These are phyloP conservation scores for Cenopis cana DNA, from an alignment of 2,888 invertebrate species.

Conservation along the genomic window DNA sequence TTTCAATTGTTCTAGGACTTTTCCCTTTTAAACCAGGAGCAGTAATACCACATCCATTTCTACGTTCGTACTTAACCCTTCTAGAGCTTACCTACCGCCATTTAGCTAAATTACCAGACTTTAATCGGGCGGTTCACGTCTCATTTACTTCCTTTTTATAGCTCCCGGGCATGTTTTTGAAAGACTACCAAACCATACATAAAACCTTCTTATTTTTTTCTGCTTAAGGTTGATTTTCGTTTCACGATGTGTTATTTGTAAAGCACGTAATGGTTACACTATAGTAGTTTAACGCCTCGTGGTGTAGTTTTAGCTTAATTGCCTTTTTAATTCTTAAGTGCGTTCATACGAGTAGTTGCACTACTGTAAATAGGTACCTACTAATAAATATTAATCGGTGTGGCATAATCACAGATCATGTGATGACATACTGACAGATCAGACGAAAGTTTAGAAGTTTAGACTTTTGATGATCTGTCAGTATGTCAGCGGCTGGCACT, in stretches of 20 bases:
- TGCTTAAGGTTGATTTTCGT: conserved; percentile 19
- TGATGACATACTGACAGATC: too few relatives aligned
- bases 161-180: conserved; percentile 56
- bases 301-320: conserved; percentile 37
- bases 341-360: neutral
- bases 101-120: conserved; percentile 70
- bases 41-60: conserved; percentile 48
- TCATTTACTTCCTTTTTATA: conserved; percentile 72
- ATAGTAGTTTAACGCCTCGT: conserved; percentile 14
- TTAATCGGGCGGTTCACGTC: conserved; percentile 73
- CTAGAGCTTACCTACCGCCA: conserved; percentile 56
- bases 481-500: too few relatives aligned
- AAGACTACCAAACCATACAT: conserved; percentile 22
- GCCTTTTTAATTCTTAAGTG: conserved; percentile 26
- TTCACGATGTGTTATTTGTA: conserved; percentile 23
- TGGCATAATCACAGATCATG: neutral
- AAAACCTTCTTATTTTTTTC: conserved; percentile 5
- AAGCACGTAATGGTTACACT: conserved; percentile 34
- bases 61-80: conserved; percentile 49
- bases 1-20: neutral
- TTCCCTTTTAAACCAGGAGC: conserved; percentile 10
- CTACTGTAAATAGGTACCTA: neutral
- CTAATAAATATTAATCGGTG: conserved; percentile 11
- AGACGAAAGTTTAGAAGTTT: too few relatives aligned
- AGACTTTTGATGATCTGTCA: too few relatives aligned